phyloP scores from a whole-genome alignment of 1,140 invertebrate species.

The Diachasmimorpha longicaudata region DNA sequence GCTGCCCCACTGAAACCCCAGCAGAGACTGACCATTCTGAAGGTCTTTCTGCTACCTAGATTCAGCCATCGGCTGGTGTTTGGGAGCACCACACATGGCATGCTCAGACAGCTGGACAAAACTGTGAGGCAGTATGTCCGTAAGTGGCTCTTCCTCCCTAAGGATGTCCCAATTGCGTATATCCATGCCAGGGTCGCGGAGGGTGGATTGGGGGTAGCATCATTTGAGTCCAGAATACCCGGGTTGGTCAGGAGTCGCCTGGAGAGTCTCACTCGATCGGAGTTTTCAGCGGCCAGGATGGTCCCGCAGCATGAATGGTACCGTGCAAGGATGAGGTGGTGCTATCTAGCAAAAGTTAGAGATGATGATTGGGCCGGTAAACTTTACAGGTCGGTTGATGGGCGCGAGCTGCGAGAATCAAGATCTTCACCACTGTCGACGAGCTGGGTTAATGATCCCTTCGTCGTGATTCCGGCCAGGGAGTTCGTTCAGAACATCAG shows the following conservation, averaged over 20 bases:
- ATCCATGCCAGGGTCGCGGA: too few relatives aligned
- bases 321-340: background rate
- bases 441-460: background rate
- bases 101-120: constrained; percentile 17
- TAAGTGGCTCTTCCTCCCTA: constrained; percentile 28
- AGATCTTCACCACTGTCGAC: background rate
- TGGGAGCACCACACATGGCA: background rate
- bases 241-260: background rate
- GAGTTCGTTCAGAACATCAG: background rate
- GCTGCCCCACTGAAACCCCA: constrained; percentile 44
- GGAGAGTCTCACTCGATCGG: background rate
- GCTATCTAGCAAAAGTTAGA: background rate
- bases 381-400: background rate
- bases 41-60: too few relatives aligned
- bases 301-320: background rate
- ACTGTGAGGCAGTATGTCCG: constrained; percentile 10
- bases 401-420: background rate
- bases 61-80: constrained; percentile 26
- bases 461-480: background rate
- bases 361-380: too few relatives aligned
- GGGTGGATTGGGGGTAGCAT: too few relatives aligned
- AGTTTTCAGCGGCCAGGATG: background rate
- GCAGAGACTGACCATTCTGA: constrained; percentile 37
- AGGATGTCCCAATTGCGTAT: too few relatives aligned
- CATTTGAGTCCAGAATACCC: background rate